These are phyloP conservation scores for Macrosteles quadrilineatus DNA, from an alignment of 1,140 invertebrate species.

Conservation along the genomic window DNA sequence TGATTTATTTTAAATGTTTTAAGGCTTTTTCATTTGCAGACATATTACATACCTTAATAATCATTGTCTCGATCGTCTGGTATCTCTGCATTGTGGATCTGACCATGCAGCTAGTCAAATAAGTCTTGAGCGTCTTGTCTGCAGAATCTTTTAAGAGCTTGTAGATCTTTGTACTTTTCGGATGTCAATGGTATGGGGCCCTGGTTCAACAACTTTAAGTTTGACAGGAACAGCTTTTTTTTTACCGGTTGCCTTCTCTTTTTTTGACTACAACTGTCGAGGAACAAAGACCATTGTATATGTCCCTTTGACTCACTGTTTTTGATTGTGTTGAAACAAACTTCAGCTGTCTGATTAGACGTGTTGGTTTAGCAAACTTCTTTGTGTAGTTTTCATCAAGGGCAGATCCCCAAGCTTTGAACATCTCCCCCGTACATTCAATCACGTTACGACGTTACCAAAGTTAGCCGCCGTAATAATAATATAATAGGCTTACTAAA, in stretches of 20 bases:
- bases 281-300: not conserved
- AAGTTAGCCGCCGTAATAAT: too few relatives aligned
- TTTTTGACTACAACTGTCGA: not conserved
- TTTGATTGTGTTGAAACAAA: not conserved
- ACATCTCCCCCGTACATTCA: conserved; percentile 29
- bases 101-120: not conserved
- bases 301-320: not conserved
- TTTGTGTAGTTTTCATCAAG: not conserved
- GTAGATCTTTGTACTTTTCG: not conserved
- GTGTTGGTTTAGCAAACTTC: conserved; percentile 16
- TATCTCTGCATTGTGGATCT: not conserved
- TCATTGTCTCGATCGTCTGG: not conserved
- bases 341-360: conserved; percentile 3
- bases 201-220: not conserved
- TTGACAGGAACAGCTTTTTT: not conserved
- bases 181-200: not conserved
- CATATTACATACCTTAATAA: too few relatives aligned
- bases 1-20: too few relatives aligned
- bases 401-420: conserved; percentile 24
- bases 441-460: too few relatives aligned
- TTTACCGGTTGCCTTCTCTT: not conserved
- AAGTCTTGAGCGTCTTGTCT: conserved; percentile 15
- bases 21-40: too few relatives aligned
- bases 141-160: not conserved
- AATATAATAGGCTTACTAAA: too few relatives aligned